Evolutionary conservation across 2,113 vertebrate genomes (phyloP), one percentile per base, ranked within the genome.

Genomic region (Spea multiplicata): DNA sequence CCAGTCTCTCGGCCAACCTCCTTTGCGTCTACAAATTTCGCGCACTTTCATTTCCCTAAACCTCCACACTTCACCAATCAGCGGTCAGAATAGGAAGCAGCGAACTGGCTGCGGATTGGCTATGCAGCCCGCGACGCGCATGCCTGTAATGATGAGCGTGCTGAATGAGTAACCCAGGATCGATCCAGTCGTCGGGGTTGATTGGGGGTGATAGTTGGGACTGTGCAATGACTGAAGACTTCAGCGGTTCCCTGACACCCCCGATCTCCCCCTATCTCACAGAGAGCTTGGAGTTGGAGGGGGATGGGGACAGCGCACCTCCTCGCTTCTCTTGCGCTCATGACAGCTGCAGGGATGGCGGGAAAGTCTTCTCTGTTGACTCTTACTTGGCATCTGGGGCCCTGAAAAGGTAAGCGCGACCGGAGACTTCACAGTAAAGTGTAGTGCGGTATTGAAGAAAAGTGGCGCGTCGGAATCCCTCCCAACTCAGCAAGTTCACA

Each of bases 271-370:
- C 92, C 4, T 92, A 89, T 45, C 80, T 93, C 74, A 89, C 89
- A 6, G 92, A 94, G 44, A 90, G 91, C 78, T 85, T 90, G 81
- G 93, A 93, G 67, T 84, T 92, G 81, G 86, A 92, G 14, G 85
- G 88, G 82, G 90, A 91, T 7, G 84, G 86, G 2, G 86, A 86
- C 4, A 85, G 83, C 81, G 90, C 50, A 3, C 93, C 85, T 0
- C 89, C 94, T 6, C 90, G 86, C 81, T 98, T 99, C 86, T 94
- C 92, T 50, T 99, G 97, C 84, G 90, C 84, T 74, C 89, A 87
- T 59, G 87, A 89, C 66, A 49, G 52, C 45, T 85, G 75, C 71
- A 87, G 87, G 59, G 94, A 85, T 59, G 89, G 88, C 62, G 83
- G 87, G 13, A 88, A 84, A 71, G 57, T 55, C 1, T 91, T 97